A percentile compares a stretch with the other conserved stretches of the same genome.
phyloP scores from a whole-genome alignment of 2,888 invertebrate species.

The Drosophila greeni region DNA sequence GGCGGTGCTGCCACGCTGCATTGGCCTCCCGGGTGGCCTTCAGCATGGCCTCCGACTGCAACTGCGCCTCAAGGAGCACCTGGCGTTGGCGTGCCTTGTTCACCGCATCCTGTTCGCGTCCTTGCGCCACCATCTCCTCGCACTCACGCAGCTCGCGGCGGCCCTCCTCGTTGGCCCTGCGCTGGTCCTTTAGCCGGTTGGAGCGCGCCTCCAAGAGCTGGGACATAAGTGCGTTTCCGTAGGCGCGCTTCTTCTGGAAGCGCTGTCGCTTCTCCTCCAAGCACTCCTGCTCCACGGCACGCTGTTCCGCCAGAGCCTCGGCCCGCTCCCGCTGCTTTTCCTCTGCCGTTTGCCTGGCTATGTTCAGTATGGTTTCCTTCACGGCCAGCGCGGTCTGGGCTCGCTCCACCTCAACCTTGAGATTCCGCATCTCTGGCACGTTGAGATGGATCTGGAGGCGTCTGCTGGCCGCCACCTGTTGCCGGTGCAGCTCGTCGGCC shows the following conservation, averaged over 20 bases:
- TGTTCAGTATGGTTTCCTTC: neutral
- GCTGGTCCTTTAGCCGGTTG: constrained; percentile 20
- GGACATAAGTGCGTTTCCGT: constrained; percentile 41
- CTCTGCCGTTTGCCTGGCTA: constrained; percentile 8
- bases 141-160: constrained; percentile 44
- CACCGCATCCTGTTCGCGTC: constrained; percentile 18
- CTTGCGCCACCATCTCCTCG: constrained; percentile 21
- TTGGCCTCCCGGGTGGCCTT: constrained; percentile 8
- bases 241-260: constrained; percentile 32
- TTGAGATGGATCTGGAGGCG: constrained; percentile 46
- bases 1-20: neutral
- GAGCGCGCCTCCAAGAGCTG: constrained; percentile 40
- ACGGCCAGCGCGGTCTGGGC: constrained; percentile 53
- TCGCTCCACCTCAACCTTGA: constrained; percentile 41
- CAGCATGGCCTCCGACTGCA: constrained; percentile 29
- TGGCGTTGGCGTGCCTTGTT: constrained; percentile 34
- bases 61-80: constrained; percentile 36
- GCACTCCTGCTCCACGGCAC: constrained; percentile 35
- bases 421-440: constrained; percentile 36
- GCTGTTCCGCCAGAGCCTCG: constrained; percentile 32
- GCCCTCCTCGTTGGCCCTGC: constrained; percentile 37
- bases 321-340: constrained; percentile 25
- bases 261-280: constrained; percentile 24
- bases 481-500: constrained; percentile 37
- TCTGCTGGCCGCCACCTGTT: constrained; percentile 41